A percentile compares a stretch with the other conserved stretches of the same genome.
Conservation (phyloP, 2,797 vertebrate species). For the Podargus strigoides region DNA sequence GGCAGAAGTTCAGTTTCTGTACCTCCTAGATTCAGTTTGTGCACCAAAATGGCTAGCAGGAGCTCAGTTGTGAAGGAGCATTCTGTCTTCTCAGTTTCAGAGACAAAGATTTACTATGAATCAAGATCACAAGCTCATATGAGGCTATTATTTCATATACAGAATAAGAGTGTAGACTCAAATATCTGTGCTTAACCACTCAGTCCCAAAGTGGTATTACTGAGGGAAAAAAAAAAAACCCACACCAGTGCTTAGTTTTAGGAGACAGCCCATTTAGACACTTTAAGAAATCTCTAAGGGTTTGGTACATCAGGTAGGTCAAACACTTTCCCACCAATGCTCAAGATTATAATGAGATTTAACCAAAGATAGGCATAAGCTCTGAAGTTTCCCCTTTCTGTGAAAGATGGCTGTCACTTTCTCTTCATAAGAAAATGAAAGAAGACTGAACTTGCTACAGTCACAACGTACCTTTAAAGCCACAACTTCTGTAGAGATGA, state of each 20-base stretch:
- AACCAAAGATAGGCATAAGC: neutral
- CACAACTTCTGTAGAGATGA: constrained; percentile 81
- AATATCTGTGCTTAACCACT: neutral
- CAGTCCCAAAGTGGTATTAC: neutral
- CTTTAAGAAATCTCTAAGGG: neutral
- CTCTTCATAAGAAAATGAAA: neutral
- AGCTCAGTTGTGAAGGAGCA: neutral
- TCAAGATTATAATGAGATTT: neutral
- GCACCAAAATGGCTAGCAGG: neutral
- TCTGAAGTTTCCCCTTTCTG: neutral
- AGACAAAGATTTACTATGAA: neutral
- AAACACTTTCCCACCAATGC: neutral
- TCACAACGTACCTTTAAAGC: constrained; percentile 80
- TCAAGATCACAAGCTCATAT: neutral
- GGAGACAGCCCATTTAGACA: neutral
- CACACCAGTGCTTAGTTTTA: neutral
- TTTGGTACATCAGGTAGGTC: neutral
- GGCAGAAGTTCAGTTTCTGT: neutral
- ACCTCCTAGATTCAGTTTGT: neutral
- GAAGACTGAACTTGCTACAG: neutral
- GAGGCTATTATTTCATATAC: neutral
- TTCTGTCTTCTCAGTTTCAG: neutral
- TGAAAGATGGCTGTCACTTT: neutral
- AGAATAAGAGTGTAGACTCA: neutral
- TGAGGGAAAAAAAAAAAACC: neutral